Conservation (phyloP, 2,888 invertebrate species). For the Homarus gammarus region DNA sequence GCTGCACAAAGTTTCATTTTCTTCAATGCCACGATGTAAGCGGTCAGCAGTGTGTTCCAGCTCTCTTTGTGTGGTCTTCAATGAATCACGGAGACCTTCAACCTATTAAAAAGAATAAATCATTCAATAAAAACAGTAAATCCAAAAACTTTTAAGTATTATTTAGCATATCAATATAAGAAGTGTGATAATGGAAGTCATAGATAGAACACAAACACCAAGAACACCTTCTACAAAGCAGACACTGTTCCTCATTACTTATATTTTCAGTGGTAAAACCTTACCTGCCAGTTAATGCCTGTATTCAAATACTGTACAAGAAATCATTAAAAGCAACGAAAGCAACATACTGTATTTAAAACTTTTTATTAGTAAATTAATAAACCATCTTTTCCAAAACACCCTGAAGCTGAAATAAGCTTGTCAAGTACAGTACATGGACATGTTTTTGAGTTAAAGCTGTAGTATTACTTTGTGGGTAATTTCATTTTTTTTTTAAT, state of each 20-base stretch:
- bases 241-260: too few relatives aligned
- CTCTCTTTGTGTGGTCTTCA: conserved; percentile 71
- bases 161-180: too few relatives aligned
- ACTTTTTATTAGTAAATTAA: neutral
- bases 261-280: neutral
- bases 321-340: neutral
- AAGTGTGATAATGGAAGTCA: too few relatives aligned
- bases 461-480: neutral
- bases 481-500: neutral
- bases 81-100: conserved; percentile 80
- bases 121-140: neutral
- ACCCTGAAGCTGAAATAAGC: neutral
- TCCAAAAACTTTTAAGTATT: too few relatives aligned
- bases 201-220: too few relatives aligned
- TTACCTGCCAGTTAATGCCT: neutral
- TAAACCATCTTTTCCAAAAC: neutral
- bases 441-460: neutral
- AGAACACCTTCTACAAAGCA: too few relatives aligned
- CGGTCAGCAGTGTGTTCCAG: conserved; percentile 82
- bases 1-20: conserved; percentile 87
- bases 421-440: neutral
- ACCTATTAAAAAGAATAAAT: conserved; percentile 81
- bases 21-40: conserved; percentile 86
- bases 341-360: neutral
- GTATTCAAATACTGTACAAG: neutral